Evolutionary conservation across 2,888 invertebrate species (phyloP).

Genomic region (Diaphora mendica): DNA sequence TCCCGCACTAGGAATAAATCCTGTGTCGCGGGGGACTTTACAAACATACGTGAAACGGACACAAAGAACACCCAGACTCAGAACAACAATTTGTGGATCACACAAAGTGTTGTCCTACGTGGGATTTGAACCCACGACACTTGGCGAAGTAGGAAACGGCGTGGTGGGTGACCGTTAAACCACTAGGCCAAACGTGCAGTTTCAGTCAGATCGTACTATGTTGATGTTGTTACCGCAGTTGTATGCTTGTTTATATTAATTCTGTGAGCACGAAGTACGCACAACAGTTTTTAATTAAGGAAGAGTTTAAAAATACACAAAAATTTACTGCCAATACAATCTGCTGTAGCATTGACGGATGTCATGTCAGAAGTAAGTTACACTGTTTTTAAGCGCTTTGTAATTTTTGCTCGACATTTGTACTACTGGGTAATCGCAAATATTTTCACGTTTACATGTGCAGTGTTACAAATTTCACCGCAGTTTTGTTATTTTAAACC

Average conservation of each 20-base stretch:
- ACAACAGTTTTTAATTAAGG: neutral
- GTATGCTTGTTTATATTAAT: neutral
- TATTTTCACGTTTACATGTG: slow-evolving; percentile 23
- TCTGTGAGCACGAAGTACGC: neutral
- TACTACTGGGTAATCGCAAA: slow-evolving; percentile 18
- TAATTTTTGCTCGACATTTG: neutral
- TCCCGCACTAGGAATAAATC: too few species aligned
- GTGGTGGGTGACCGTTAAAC: too few species aligned
- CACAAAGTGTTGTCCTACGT: too few species aligned
- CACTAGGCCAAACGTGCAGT: too few species aligned
- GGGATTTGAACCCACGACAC: too few species aligned
- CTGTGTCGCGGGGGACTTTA: too few species aligned
- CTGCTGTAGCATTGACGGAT: neutral
- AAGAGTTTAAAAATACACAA: neutral
- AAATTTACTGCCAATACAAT: neutral
- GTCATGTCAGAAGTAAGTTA: neutral
- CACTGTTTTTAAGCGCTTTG: neutral
- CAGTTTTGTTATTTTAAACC: slow-evolving; percentile 34
- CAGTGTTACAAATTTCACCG: slow-evolving; percentile 27
- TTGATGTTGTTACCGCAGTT: too few species aligned
- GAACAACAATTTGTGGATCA: too few species aligned
- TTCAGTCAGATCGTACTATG: neutral
- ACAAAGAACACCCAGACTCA: too few species aligned
- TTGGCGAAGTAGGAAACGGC: too few species aligned
- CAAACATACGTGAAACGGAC: too few species aligned